A percentile compares a stretch with the other conserved stretches of the same genome.
Conservation (phyloP, 2,797 vertebrate species). For the Falco rusticolus region DNA sequence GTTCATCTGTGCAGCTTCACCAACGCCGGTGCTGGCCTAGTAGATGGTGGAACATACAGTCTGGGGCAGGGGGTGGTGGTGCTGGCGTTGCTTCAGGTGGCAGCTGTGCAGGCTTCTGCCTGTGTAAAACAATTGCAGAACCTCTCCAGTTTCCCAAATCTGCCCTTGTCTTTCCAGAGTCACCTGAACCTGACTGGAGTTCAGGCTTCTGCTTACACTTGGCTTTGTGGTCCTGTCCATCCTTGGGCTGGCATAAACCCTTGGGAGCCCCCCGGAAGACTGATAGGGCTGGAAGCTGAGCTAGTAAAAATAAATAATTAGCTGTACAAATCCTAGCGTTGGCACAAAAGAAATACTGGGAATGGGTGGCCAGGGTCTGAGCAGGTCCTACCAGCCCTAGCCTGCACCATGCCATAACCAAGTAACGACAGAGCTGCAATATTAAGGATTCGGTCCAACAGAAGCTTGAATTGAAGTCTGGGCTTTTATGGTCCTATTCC, state of each 20-base stretch:
- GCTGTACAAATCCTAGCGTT: not conserved
- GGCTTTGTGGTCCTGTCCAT: not conserved
- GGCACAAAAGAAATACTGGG: not conserved
- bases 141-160: not conserved
- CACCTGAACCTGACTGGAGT: not conserved
- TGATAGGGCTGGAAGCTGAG: not conserved
- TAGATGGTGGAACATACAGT: not conserved
- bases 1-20: not conserved
- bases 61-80: not conserved
- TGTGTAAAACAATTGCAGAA: not conserved
- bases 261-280: not conserved
- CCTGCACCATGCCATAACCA: not conserved
- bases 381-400: not conserved
- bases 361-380: not conserved
- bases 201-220: not conserved
- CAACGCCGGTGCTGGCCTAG: not conserved
- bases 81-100: not conserved
- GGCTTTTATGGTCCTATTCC: not conserved
- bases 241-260: not conserved
- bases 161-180: not conserved
- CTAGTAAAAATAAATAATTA: not conserved
- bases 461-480: not conserved
- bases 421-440: not conserved
- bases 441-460: not conserved
- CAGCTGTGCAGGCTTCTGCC: not conserved